Conservation (phyloP, 2,113 vertebrate species). For the Grammatotria lemairii region DNA sequence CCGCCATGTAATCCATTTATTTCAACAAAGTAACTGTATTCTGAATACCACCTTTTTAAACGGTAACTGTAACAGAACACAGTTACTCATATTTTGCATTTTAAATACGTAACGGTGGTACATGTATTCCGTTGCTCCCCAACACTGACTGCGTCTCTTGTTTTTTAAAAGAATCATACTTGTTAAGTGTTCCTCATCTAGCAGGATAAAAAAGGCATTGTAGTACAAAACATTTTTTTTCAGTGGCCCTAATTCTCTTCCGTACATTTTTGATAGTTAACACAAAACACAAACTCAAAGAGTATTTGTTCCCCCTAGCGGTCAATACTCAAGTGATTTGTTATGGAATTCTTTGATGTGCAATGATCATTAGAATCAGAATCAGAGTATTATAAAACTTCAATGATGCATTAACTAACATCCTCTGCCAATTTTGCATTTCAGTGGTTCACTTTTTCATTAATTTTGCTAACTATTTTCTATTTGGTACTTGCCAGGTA, state of each 20-base stretch:
- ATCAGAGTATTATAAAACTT: neutral
- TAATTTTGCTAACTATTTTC: neutral
- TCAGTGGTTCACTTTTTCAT: neutral
- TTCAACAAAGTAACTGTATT: no score
- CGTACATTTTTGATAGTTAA: neutral
- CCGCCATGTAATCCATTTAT: fast-evolving
- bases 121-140: fast-evolving
- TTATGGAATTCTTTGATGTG: neutral
- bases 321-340: neutral
- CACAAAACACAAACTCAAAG: neutral
- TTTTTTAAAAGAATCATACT: neutral
- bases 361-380: neutral
- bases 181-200: neutral
- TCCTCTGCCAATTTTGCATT: neutral
- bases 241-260: neutral
- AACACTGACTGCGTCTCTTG: neutral
- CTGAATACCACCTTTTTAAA: no score
- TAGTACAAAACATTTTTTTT: neutral
- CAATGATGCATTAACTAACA: neutral
- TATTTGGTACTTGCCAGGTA: neutral
- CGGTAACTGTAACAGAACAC: no score
- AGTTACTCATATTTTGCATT: no score
- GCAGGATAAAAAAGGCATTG: neutral
- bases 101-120: no score
- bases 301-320: neutral